A percentile compares a stretch with the other conserved stretches of the same genome.
Evolutionary conservation across 2,797 vertebrate species (phyloP).

Genomic region (Typhlichthys eigenmanni): DNA sequence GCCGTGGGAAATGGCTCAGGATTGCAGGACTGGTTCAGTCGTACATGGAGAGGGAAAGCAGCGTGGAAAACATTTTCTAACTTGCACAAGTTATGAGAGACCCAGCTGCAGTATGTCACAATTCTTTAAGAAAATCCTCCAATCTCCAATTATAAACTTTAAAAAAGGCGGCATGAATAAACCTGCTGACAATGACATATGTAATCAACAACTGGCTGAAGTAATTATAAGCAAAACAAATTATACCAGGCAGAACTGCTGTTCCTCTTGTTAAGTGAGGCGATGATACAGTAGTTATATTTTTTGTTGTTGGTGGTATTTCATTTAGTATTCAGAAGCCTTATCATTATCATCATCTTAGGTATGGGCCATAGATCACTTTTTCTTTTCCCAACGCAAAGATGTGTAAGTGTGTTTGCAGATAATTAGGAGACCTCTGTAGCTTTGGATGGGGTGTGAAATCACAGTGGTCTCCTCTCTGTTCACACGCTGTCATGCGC

Average conservation of each 20-base stretch:
- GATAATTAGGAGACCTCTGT: constrained; percentile 33
- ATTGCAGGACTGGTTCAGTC: constrained; percentile 44
- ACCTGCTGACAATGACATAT: constrained; percentile 27
- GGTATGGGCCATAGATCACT: constrained; percentile 5
- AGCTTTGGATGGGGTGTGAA: constrained; percentile 39
- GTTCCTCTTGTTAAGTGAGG: not conserved
- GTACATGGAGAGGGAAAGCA: constrained; percentile 51
- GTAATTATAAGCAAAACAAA: constrained; percentile 4
- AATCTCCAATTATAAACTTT: constrained; percentile 1
- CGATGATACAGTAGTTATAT: constrained; percentile 12
- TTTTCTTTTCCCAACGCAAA: not conserved
- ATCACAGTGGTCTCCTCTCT: constrained; percentile 38
- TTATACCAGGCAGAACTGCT: constrained; percentile 2
- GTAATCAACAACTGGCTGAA: not conserved
- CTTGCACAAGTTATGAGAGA: constrained; percentile 64
- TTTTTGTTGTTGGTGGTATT: not conserved
- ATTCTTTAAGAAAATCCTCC: constrained; percentile 45
- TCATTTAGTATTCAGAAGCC: constrained; percentile 8
- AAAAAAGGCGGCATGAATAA: constrained; percentile 18
- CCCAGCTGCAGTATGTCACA: constrained; percentile 51
- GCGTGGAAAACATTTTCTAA: constrained; percentile 61
- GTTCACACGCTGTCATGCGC: constrained; percentile 39
- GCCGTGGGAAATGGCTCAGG: constrained; percentile 71
- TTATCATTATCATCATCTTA: constrained; percentile 29
- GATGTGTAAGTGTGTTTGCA: constrained; percentile 20